phyloP scores from a whole-genome alignment of 2,113 vertebrate species.

The Vanacampus margaritifer region DNA sequence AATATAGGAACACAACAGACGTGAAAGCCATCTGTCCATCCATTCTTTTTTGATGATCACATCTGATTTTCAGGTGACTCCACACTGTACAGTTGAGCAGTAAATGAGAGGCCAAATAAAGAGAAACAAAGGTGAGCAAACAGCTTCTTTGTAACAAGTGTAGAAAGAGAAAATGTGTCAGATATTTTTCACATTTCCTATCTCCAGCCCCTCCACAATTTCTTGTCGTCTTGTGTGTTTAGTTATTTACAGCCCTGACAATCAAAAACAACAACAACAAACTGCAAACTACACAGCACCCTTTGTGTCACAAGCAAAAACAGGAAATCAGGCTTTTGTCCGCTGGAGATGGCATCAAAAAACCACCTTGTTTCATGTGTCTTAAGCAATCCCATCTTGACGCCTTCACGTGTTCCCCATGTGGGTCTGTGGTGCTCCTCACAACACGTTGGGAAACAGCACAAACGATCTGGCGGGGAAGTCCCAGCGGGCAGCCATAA shows the following conservation, averaged over 20 bases:
- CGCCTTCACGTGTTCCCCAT: slow-evolving; percentile 70
- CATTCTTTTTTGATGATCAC: neutral
- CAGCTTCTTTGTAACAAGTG: slow-evolving; percentile 46
- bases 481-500: slow-evolving; percentile 74
- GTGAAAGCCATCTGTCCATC: no score
- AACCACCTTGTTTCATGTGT: slow-evolving; percentile 76
- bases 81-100: neutral
- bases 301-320: slow-evolving; percentile 69
- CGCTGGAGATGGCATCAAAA: slow-evolving; percentile 71
- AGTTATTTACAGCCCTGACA: slow-evolving; percentile 69
- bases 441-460: slow-evolving; percentile 77
- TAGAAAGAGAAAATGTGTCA: slow-evolving; percentile 28
- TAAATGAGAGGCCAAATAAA: neutral
- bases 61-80: neutral
- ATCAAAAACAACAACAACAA: slow-evolving; percentile 43
- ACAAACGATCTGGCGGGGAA: slow-evolving; percentile 71
- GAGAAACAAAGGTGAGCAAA: slow-evolving; percentile 17
- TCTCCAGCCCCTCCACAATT: slow-evolving; percentile 45
- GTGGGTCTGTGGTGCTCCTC: slow-evolving; percentile 70
- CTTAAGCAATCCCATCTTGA: slow-evolving; percentile 77
- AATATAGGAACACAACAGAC: no score
- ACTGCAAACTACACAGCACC: slow-evolving; percentile 64
- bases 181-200: slow-evolving; percentile 38
- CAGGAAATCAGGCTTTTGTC: slow-evolving; percentile 76
- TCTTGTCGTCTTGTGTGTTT: slow-evolving; percentile 57